Conservation (phyloP, 92 coral and sea anemone species). For the Desmophyllum pertusum region DNA sequence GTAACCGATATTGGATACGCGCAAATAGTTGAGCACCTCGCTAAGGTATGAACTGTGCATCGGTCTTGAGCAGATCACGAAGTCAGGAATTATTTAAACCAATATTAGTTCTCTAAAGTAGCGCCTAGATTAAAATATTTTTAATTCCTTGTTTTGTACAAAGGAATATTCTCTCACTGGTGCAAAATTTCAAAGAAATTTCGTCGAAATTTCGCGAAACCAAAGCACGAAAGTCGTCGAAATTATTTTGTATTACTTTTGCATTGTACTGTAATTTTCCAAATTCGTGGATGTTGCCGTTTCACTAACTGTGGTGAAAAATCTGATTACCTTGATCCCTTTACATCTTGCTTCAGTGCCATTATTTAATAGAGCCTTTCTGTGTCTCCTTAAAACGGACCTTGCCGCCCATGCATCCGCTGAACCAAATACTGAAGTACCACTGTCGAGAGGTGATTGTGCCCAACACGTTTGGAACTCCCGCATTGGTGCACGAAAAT, state of each 20-base stretch:
- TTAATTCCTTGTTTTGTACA: no score
- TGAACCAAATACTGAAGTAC: conserved; percentile 62
- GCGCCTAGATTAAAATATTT: no score
- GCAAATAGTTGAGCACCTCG: conserved; percentile 75
- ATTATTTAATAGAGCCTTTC: conserved; percentile 56
- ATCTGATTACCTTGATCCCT: not conserved
- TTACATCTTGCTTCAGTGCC: conserved; percentile 21
- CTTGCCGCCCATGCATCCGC: conserved; percentile 63
- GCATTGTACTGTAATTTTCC: not conserved
- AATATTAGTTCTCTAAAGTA: not conserved
- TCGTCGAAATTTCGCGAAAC: no score
- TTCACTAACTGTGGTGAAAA: not conserved
- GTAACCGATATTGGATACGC: conserved; percentile 56
- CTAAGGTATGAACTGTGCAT: conserved; percentile 53
- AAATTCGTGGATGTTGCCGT: not conserved
- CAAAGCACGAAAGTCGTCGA: no score
- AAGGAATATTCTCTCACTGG: no score
- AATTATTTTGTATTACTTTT: no score
- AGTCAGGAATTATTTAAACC: not conserved
- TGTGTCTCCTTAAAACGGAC: conserved; percentile 65
- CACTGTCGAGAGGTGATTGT: conserved; percentile 69
- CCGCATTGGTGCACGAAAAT: conserved; percentile 28
- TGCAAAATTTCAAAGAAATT: no score
- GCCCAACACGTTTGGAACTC: conserved; percentile 63
- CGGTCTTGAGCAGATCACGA: not conserved